Base-by-base conservation (phyloP, 2,888 invertebrate species). In the Ochlodes sylvanus region DNA sequence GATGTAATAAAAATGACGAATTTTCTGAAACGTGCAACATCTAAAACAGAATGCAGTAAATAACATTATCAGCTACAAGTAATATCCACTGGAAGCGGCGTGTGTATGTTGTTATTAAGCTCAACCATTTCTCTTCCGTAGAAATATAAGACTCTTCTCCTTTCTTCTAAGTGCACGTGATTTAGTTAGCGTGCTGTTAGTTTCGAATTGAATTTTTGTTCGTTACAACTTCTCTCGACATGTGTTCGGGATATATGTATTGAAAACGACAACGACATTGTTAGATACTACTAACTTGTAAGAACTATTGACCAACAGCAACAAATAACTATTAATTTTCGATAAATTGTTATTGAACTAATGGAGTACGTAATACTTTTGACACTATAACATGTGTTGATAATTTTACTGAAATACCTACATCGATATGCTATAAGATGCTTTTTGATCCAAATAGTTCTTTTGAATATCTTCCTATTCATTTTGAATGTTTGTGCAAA, bases 11-110 rank as follows among this genome's bases (percentile, higher is more conserved):
- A 27, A 27, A 27, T 27, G 27, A 2, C 27, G 1, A 38, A 74
- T 78, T 78, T 77, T 79, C 71, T 74, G 79, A 81, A 84, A 79
- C 77, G 77, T 74, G 76, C 77, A 80, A 83, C 82, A 82, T 84
- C 76, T 83, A 79, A 82, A 79, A 79, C 74, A 71, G 77, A 83
- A 80, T 77, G 75, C 73, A 69, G 71, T 75, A 76, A 77, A 78
- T 79, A 80, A 79, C 77, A 77, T 75, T 80, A 78, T 80, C 76
- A 77, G 72, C 74, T 74, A 76, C 79, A 74, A 80, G 79, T 78
- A 78, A 82, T 80, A 79, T 76, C 77, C 63, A 64, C 62, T 69
- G 63, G 80, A 80, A 78, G 52, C 55, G n/a, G 15, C 44, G 27
- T 47, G 32, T 42, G 78, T 79, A 79, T 78, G 76, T 75, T 80